Conservation (phyloP, 2,797 vertebrate species). For the Sebastes taczanowskii region DNA sequence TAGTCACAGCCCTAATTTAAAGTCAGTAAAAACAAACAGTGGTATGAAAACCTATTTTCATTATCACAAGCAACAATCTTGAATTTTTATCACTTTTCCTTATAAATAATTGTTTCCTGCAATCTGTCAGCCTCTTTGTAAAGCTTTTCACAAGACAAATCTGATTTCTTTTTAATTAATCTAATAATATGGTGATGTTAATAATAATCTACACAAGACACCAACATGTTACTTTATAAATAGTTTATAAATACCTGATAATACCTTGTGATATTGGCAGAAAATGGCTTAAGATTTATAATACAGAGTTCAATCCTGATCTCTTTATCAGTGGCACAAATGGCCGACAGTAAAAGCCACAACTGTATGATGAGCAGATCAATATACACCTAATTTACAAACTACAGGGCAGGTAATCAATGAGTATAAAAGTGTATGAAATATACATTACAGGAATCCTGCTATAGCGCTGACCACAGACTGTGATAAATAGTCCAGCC, state of each 20-base stretch:
- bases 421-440: conserved; percentile 83
- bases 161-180: neutral
- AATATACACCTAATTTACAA: conserved; percentile 85
- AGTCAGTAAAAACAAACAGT: neutral
- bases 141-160: neutral
- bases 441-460: conserved; percentile 74
- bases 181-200: neutral
- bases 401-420: conserved; percentile 81
- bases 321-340: conserved; percentile 63
- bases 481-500: conserved; percentile 68
- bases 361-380: conserved; percentile 76
- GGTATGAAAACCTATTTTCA: neutral
- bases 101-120: neutral
- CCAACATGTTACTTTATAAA: neutral
- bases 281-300: conserved; percentile 30
- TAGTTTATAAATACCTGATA: neutral
- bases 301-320: conserved; percentile 39
- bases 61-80: neutral
- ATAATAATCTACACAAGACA: neutral
- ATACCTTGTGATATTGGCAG: neutral
- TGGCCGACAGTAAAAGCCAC: conserved; percentile 53
- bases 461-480: conserved; percentile 43
- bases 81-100: neutral
- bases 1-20: neutral
- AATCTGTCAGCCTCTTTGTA: neutral